These are phyloP conservation scores for Icerya purchasi DNA, from an alignment of 2,888 invertebrate genomes.

Conservation along the genomic window DNA sequence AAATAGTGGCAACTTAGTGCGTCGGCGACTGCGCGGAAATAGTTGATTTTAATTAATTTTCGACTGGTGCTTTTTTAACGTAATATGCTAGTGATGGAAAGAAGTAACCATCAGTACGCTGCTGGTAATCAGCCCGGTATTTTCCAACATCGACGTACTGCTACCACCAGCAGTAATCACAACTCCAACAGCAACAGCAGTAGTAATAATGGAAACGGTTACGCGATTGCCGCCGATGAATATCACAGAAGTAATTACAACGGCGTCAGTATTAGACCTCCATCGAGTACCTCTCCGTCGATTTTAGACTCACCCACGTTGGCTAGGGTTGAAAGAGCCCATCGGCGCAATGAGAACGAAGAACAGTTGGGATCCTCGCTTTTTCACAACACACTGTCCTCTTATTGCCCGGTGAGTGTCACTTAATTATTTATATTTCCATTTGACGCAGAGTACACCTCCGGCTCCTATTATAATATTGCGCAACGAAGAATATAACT, in stretches of 20 bases:
- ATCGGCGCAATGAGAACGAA: constrained; percentile 30
- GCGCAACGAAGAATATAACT: too few species aligned
- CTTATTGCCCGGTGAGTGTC: constrained; percentile 16
- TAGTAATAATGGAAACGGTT: too few species aligned
- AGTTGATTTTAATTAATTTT: too few species aligned
- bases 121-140: background rate
- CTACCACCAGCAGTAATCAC: background rate
- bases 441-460: too few species aligned
- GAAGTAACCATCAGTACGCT: background rate
- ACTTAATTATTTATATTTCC: constrained; percentile 1
- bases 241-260: background rate
- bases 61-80: too few species aligned
- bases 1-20: too few species aligned
- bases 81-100: background rate
- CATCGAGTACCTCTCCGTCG: constrained; percentile 24
- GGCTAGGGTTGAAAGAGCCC: constrained; percentile 36
- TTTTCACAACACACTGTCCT: constrained; percentile 14
- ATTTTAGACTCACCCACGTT: constrained; percentile 37
- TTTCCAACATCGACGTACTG: background rate
- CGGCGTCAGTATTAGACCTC: constrained; percentile 5
- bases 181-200: too few species aligned
- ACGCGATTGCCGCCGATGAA: background rate
- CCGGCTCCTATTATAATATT: too few species aligned
- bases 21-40: too few species aligned
- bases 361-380: constrained; percentile 12